A percentile compares a stretch with the other conserved stretches of the same genome.
These are phyloP conservation scores for Prinia subflava DNA, from an alignment of 2,113 vertebrate genomes.

Conservation along the genomic window DNA sequence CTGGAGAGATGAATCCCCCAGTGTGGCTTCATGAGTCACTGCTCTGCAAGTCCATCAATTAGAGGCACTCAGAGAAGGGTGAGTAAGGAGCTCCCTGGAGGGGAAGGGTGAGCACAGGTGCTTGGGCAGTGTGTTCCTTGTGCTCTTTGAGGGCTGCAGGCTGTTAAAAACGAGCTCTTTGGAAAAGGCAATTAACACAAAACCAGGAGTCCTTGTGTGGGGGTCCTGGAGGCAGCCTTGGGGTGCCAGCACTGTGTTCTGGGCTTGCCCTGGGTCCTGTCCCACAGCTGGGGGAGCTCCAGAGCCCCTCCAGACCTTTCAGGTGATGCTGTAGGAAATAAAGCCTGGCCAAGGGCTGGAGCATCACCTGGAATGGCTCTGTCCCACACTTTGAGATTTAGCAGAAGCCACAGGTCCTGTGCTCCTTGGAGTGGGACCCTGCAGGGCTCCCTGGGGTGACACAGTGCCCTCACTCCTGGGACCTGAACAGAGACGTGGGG, in stretches of 20 bases:
- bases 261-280: accelerated
- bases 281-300: background rate
- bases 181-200: background rate
- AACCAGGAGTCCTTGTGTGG: background rate
- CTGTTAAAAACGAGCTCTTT: background rate
- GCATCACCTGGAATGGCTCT: background rate
- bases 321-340: background rate
- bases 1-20: background rate
- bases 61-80: background rate
- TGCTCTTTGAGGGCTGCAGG: background rate
- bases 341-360: background rate
- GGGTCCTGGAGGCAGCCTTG: background rate
- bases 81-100: background rate
- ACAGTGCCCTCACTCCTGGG: accelerated
- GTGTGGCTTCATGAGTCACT: background rate
- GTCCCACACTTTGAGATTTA: accelerated
- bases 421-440: accelerated
- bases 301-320: background rate
- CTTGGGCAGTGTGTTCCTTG: background rate
- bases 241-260: accelerated
- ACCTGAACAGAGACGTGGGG: accelerated
- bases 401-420: background rate
- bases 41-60: background rate
- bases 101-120: background rate
- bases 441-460: background rate